These are phyloP conservation scores for Oceanites oceanicus DNA, from an alignment of 2,113 vertebrate genomes.

Conservation along the genomic window DNA sequence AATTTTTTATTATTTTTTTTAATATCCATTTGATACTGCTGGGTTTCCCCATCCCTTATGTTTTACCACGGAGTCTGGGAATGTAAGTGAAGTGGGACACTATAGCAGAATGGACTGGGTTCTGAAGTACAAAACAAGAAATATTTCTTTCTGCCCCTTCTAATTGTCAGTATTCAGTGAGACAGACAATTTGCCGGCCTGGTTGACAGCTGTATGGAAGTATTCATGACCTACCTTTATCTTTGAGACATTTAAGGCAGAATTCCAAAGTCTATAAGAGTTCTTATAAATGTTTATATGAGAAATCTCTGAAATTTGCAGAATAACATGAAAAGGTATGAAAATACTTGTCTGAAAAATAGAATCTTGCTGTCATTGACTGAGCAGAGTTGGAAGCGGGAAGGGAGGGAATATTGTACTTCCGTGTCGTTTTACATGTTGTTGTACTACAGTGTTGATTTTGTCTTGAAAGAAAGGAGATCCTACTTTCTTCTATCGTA, in stretches of 20 bases:
- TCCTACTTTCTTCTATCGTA: background rate
- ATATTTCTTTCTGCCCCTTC: background rate
- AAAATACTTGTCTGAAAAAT: conserved; percentile 6
- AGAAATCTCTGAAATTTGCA: background rate
- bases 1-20: background rate
- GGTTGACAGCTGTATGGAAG: background rate
- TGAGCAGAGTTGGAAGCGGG: background rate
- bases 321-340: background rate
- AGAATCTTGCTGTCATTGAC: background rate
- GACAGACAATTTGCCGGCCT: background rate
- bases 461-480: background rate
- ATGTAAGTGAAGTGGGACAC: background rate
- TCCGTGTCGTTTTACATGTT: background rate
- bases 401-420: background rate
- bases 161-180: background rate
- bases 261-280: background rate
- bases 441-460: background rate
- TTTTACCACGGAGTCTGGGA: background rate
- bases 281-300: background rate
- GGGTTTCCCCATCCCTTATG: background rate
- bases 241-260: background rate
- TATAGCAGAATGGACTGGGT: background rate
- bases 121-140: background rate
- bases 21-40: background rate
- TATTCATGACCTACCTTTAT: background rate